These are phyloP conservation scores for Aurelia sp. DNA, from an alignment of 30 jellyfish, hydroid and myxozoan genomes.

Conservation along the genomic window DNA sequence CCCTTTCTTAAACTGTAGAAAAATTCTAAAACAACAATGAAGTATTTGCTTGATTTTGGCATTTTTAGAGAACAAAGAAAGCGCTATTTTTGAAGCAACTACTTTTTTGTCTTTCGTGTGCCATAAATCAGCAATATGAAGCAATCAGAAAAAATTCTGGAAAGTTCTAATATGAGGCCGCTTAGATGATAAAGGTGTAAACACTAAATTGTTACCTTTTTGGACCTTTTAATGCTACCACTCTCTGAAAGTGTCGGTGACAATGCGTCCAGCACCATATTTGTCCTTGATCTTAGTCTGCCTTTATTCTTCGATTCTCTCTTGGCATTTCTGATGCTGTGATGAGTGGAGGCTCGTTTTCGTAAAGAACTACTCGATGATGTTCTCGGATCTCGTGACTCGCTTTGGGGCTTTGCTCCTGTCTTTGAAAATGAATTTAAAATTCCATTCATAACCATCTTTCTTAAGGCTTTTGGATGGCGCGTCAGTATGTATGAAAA, in stretches of 20 bases:
- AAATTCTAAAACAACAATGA: no score
- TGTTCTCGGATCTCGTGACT: neutral
- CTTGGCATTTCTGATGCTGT: neutral
- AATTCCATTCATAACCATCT: conserved; percentile 81
- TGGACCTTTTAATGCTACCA: no score
- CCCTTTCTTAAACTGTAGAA: no score
- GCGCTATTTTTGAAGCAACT: no score
- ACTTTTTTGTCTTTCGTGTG: no score
- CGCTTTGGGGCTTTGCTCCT: neutral
- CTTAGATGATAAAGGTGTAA: no score
- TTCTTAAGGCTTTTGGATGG: conserved; percentile 75
- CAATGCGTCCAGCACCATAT: neutral
- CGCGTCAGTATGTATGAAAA: conserved; percentile 55
- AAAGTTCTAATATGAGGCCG: no score
- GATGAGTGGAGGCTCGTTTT: neutral
- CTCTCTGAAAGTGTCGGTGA: neutral
- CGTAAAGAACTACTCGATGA: neutral
- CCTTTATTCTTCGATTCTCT: neutral
- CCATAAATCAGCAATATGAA: no score
- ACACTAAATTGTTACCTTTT: no score
- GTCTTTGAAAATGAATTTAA: conserved; percentile 72
- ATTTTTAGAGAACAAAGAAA: no score
- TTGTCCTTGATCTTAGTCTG: neutral
- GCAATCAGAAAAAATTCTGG: no score
- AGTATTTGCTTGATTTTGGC: no score